Conservation (phyloP, 2,888 invertebrate genomes). For the Junonia oenone region DNA sequence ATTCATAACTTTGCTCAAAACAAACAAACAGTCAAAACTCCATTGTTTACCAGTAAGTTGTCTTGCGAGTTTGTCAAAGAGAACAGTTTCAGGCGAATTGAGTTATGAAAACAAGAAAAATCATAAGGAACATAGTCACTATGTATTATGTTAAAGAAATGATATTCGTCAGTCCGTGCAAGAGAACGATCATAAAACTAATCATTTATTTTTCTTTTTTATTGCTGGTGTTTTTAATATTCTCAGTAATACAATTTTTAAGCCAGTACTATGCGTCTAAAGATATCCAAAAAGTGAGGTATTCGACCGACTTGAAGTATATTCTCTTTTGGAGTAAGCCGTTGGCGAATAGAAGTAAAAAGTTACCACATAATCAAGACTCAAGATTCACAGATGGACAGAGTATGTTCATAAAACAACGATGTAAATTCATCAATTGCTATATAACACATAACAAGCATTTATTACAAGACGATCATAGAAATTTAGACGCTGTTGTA, state of each 20-base stretch:
- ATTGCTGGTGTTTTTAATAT: slow-evolving; percentile 35
- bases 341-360: slow-evolving; percentile 27
- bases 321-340: slow-evolving; percentile 55
- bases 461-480: slow-evolving; percentile 39
- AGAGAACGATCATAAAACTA: slow-evolving; percentile 37
- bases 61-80: neutral
- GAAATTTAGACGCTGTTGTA: slow-evolving; percentile 56
- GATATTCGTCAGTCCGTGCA: slow-evolving; percentile 41
- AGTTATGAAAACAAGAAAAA: slow-evolving; percentile 25
- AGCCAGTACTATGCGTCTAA: slow-evolving; percentile 8
- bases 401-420: slow-evolving; percentile 50
- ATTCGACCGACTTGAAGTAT: slow-evolving; percentile 58
- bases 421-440: slow-evolving; percentile 58
- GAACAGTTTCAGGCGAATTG: neutral
- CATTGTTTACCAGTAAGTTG: neutral
- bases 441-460: slow-evolving; percentile 54
- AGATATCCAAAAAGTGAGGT: slow-evolving; percentile 32
- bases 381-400: slow-evolving; percentile 44
- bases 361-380: slow-evolving; percentile 18
- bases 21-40: slow-evolving; percentile 8
- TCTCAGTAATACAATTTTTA: slow-evolving; percentile 42
- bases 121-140: slow-evolving; percentile 14
- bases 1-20: slow-evolving; percentile 8
- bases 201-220: slow-evolving; percentile 35
- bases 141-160: slow-evolving; percentile 50